A percentile compares a stretch with the other conserved stretches of the same genome.
These are phyloP conservation scores for Lutraria lutraria DNA, from an alignment of 2,888 invertebrate genomes.

Conservation along the genomic window DNA sequence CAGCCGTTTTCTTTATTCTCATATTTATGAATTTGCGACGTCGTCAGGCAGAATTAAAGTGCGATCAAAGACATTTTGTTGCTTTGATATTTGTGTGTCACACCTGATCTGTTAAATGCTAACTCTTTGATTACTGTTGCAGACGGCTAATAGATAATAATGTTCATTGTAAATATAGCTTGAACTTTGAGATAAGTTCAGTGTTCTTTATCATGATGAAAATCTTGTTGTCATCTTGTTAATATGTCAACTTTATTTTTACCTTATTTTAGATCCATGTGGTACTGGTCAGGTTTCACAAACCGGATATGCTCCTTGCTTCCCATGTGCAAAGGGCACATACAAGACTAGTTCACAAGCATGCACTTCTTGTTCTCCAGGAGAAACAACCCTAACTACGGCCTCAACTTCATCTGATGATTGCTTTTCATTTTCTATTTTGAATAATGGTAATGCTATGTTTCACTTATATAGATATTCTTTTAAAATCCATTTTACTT, in stretches of 20 bases:
- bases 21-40: too few species aligned
- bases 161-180: too few species aligned
- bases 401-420: slow-evolving; percentile 46
- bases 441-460: slow-evolving; percentile 36
- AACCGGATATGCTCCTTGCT: slow-evolving; percentile 91
- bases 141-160: too few species aligned
- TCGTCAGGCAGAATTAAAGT: too few species aligned
- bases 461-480: neutral
- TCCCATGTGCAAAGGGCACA: slow-evolving; percentile 95
- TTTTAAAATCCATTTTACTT: neutral
- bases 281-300: slow-evolving; percentile 24
- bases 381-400: slow-evolving; percentile 93
- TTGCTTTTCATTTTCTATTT: neutral
- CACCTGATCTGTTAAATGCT: too few species aligned
- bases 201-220: too few species aligned
- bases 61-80: too few species aligned
- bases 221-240: too few species aligned
- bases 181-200: too few species aligned
- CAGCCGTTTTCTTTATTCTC: too few species aligned
- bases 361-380: slow-evolving; percentile 95
- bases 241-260: neutral
- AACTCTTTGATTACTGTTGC: too few species aligned
- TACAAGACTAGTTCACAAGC: slow-evolving; percentile 97
- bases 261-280: slow-evolving; percentile 51
- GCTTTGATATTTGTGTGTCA: too few species aligned